These are phyloP conservation scores for Chaenogobius annularis DNA, from an alignment of 2,113 vertebrate genomes.

Conservation along the genomic window DNA sequence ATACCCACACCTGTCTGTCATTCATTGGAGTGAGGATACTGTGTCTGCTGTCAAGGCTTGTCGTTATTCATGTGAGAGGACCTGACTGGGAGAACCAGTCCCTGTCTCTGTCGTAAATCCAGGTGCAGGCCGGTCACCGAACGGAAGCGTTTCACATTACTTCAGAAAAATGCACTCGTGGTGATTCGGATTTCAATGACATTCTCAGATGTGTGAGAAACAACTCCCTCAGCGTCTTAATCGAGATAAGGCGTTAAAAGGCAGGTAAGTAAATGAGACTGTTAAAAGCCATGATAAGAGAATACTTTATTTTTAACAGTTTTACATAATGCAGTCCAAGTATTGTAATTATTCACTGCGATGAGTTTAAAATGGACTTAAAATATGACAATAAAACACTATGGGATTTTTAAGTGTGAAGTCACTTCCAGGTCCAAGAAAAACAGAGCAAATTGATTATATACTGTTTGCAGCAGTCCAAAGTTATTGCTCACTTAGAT, in stretches of 20 bases:
- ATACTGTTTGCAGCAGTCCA: too few relatives aligned
- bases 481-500: too few relatives aligned
- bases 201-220: conserved; percentile 8
- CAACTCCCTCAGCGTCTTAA: background rate
- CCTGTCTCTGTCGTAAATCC: conserved; percentile 30
- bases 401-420: too few relatives aligned
- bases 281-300: background rate
- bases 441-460: too few relatives aligned
- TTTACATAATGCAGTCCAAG: too few relatives aligned
- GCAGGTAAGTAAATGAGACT: background rate
- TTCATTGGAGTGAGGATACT: background rate
- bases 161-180: background rate
- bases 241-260: background rate
- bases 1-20: background rate
- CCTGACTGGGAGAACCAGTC: conserved; percentile 13
- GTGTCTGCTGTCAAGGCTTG: conserved; percentile 21
- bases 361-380: too few relatives aligned
- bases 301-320: background rate
- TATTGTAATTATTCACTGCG: too few relatives aligned
- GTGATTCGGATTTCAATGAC: background rate
- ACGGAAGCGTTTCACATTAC: conserved; percentile 11
- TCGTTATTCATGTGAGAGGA: conserved; percentile 22
- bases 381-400: too few relatives aligned
- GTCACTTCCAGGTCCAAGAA: too few relatives aligned
- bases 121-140: conserved; percentile 7